Evolutionary conservation across 2,888 invertebrate genomes (phyloP).

Genomic region (Boloria euphrosyne): DNA sequence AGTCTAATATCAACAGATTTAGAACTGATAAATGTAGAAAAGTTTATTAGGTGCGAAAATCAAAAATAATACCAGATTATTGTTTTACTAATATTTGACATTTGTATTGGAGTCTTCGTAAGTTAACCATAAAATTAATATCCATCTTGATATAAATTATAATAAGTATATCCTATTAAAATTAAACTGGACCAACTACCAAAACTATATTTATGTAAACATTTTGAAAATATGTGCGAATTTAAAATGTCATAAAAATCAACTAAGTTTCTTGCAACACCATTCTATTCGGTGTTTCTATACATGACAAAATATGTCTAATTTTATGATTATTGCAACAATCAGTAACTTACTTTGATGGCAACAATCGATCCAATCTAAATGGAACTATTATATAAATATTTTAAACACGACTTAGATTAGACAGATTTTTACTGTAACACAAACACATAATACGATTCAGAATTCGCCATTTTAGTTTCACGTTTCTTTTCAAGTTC

Average conservation of each 20-base stretch:
- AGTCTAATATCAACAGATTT: too few relatives aligned
- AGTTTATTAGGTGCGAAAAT: too few relatives aligned
- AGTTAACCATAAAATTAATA: too few relatives aligned
- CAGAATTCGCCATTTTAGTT: conserved; percentile 28
- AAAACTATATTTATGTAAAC: neutral
- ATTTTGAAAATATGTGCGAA: conserved; percentile 18
- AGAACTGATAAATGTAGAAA: too few relatives aligned
- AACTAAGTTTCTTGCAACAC: conserved; percentile 72
- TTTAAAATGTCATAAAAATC: conserved; percentile 24
- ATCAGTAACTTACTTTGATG: conserved; percentile 67
- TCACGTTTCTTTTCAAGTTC: conserved; percentile 17
- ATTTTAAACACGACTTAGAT: conserved; percentile 3
- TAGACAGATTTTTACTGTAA: neutral
- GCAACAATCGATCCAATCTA: conserved; percentile 61
- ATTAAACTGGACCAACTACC: neutral
- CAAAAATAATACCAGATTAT: too few relatives aligned
- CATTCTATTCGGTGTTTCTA: conserved; percentile 69
- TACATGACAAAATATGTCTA: conserved; percentile 38
- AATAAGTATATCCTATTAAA: neutral
- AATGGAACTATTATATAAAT: conserved; percentile 19
- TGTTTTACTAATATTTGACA: too few relatives aligned
- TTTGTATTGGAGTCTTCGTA: too few relatives aligned
- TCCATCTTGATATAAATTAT: neutral
- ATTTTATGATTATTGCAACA: conserved; percentile 76
- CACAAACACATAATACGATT: conserved; percentile 6